phyloP scores from a whole-genome alignment of 2,113 vertebrate species.

The Bolborhynchus lineola region DNA sequence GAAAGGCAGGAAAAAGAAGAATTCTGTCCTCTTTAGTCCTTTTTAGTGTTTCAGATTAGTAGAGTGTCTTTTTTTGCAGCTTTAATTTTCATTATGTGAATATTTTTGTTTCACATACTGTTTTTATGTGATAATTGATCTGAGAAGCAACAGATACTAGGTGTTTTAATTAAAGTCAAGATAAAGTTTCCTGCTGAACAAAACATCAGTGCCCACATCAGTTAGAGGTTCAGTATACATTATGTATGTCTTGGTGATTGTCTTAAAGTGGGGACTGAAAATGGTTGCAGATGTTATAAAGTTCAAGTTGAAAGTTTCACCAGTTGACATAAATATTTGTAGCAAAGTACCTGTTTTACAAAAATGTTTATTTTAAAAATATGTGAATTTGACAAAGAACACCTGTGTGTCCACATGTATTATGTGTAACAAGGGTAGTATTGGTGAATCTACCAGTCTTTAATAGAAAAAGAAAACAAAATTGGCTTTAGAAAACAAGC shows the following conservation, averaged over 20 bases:
- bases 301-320: neutral
- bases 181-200: neutral
- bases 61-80: neutral
- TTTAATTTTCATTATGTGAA: neutral
- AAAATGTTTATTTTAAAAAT: neutral
- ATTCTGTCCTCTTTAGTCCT: neutral
- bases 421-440: neutral
- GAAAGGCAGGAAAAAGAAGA: neutral
- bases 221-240: neutral
- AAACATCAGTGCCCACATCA: neutral
- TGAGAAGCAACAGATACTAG: neutral
- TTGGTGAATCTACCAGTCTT: neutral
- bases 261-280: neutral
- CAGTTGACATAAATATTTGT: neutral
- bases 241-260: accelerated
- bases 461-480: neutral
- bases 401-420: accelerated
- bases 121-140: neutral
- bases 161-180: neutral
- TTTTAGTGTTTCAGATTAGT: neutral
- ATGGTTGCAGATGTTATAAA: neutral
- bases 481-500: neutral
- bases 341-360: neutral
- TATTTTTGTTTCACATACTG: neutral
- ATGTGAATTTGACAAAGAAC: neutral